Base-by-base conservation (phyloP, 2,888 invertebrate genomes). In the Thyatira batis region DNA sequence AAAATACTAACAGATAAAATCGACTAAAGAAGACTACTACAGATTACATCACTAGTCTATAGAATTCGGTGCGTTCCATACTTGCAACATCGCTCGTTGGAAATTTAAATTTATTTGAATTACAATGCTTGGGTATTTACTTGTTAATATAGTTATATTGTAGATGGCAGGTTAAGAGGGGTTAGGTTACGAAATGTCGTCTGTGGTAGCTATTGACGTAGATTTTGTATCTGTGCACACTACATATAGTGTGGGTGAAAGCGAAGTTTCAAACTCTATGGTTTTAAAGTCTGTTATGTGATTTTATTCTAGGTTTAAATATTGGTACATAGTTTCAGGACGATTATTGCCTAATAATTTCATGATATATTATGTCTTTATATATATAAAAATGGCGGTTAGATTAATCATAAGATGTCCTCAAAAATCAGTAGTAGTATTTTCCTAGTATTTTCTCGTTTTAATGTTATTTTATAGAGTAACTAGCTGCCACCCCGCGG, bases 71-170 rank as follows among this genome's bases (percentile, higher is more conserved):
- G 67, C 75, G 61, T 76, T 66, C 63, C 69, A 71, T 67, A 73
- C 75, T 86, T 85, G 84, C 84, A 76, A 77, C 85, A 82, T 51
- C 61, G 49, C 59, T 65, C 69, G 73, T 71, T 61, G 69, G 64
- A 74, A 76, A 86, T 89, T 89, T 89, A 82, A 89, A 89, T 89
- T 83, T 85, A 89, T 89, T 89, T 87, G 84, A 89, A 89, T 89
- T 74, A 89, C 89, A 89, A 89, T 84, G 82, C 74, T 73, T 68
- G 45, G 65, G 74, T 84, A 84, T 89, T 87, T 87, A 87, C 84
- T 85, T 84, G 87, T 83, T 85, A 87, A 87, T 85, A 73, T 71
- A 67, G 65, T 73, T 75, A 79, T 82, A 81, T 84, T 83, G 80
- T 82, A 74, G 62, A 63, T 43, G 45, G 59, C 75, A 81, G 85